These are phyloP conservation scores for Panthera leo DNA, from an alignment of 2,113 vertebrate species.

Conservation along the genomic window DNA sequence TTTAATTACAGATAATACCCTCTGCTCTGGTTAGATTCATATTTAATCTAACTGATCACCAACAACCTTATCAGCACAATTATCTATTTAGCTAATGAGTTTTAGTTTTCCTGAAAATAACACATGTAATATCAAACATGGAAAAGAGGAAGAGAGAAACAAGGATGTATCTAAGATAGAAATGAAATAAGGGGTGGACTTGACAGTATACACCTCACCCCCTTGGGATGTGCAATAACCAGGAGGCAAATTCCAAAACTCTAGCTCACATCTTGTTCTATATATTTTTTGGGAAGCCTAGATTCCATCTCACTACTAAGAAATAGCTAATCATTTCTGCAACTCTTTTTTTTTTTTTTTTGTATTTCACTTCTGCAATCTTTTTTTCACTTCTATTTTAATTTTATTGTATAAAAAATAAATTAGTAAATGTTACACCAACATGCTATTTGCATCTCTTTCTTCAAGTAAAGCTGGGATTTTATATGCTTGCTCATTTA, in stretches of 20 bases:
- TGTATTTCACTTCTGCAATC: not conserved
- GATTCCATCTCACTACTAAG: not conserved
- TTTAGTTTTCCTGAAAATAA: not conserved
- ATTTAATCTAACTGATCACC: not conserved
- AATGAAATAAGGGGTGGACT: not conserved
- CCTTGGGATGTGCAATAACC: not conserved
- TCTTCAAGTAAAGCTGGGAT: not conserved
- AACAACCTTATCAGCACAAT: not conserved
- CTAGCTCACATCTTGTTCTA: not conserved
- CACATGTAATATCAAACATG: not conserved
- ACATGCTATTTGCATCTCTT: not conserved
- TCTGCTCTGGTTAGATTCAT: not conserved
- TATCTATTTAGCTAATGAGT: not conserved
- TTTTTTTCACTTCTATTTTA: not conserved
- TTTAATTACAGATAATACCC: not conserved
- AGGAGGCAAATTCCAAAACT: not conserved
- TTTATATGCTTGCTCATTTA: constrained; percentile 13
- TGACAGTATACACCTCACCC: not conserved
- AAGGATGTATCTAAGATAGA: not conserved
- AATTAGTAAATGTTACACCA: not conserved
- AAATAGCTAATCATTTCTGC: not conserved
- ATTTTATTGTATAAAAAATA: not conserved
- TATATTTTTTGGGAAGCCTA: not conserved
- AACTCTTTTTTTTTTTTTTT: not conserved
- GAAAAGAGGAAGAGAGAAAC: not conserved